Conservation (phyloP, 37 sponge, comb jelly and placozoan species). For the Bolinopsis microptera region DNA sequence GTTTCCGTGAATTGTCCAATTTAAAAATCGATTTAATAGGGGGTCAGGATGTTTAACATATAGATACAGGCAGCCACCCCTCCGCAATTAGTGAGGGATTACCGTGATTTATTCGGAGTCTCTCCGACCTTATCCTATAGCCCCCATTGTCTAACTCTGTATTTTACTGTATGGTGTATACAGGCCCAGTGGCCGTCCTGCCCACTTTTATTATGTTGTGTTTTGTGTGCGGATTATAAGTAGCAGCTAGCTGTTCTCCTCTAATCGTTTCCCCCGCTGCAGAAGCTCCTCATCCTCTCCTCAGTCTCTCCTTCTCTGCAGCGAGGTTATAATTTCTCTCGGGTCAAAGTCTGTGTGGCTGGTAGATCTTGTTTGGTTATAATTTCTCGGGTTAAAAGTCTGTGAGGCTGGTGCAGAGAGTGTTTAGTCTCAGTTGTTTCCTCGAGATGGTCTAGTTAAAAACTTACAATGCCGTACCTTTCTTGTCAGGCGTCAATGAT, state of each 20-base stretch:
- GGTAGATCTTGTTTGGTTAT: no score
- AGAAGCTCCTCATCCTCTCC: no score
- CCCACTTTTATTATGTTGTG: not conserved
- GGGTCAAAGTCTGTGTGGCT: no score
- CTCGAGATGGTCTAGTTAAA: no score
- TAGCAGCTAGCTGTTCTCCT: not conserved
- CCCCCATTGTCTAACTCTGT: not conserved
- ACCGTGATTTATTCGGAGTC: not conserved
- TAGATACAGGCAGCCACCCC: not conserved
- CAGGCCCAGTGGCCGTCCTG: not conserved
- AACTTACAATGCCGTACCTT: no score
- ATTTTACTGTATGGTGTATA: not conserved
- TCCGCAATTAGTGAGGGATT: not conserved
- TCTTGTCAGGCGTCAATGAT: not conserved
- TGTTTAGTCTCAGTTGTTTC: no score
- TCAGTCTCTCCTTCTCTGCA: no score
- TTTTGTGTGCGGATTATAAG: not conserved
- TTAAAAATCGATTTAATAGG: not conserved
- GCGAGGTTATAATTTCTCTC: no score
- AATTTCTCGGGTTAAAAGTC: no score
- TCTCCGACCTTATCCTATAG: not conserved
- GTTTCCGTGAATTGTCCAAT: not conserved
- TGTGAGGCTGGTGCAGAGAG: no score
- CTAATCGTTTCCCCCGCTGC: not conserved
- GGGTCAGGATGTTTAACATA: not conserved